Evolutionary conservation across 2,797 vertebrate genomes (phyloP), one percentile per base, ranked within the genome.

Genomic region (Eulemur coronatus): DNA sequence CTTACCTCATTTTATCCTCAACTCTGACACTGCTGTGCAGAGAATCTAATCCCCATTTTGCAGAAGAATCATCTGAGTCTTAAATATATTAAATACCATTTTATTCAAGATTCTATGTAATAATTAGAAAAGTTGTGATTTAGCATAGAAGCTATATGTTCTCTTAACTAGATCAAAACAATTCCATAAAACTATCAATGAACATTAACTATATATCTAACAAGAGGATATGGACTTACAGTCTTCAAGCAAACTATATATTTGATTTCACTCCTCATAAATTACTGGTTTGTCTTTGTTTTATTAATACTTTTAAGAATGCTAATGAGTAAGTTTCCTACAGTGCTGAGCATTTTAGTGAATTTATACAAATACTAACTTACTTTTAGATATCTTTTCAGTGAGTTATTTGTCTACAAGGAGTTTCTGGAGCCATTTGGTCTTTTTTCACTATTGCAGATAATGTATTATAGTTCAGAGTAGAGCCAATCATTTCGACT

Each of bases 161-260:
- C 14, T 48, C 91, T 69, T 46, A 61, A 55, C 4, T 20, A 14
- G 28, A 41, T 67, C 11, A 76, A 43, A 78, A 26, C n/a, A 22
- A 14, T n/a, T 85, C 20, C 4, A 48, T 3, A 22, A 91, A n/a
- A 4, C 2, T 52, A 4, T 59, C 11, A 17, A 28, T 18, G 20
- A 63, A 67, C 28, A 26, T 48, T 52, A 46, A 28, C 10, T 24
- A 28, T 0, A 22, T 0, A 35, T 6, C 30, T 69, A 43, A 86
- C 0, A 3, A 65, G 28, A 2, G 20, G 0, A 2, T 15, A 73
- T 15, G 7, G n/a, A 46, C 17, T 82, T 7, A 17, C 11, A 26
- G 2, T 65, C 24, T 65, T 89, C 14, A 57, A 20, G 80, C 11
- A 85, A 13, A 46, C 7, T 79, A 13, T 10, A 0, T 43, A 41